These are phyloP conservation scores for Hoplias malabaricus DNA, from an alignment of 2,113 vertebrate genomes.

Conservation along the genomic window DNA sequence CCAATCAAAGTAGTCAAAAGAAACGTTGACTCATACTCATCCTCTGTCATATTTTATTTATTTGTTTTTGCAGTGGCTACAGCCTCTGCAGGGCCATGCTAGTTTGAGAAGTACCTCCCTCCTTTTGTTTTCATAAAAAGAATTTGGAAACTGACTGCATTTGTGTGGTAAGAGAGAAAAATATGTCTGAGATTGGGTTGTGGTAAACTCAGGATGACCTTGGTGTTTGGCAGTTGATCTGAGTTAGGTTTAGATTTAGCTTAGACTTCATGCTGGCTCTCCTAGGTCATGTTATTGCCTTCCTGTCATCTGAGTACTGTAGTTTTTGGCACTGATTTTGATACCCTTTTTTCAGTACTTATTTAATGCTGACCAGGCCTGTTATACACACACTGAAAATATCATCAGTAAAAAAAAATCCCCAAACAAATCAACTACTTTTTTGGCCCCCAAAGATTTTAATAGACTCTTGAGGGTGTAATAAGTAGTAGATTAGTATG, in stretches of 20 bases:
- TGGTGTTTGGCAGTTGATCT: constrained; percentile 45
- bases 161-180: constrained; percentile 37
- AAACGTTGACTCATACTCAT: neutral
- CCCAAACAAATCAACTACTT: neutral
- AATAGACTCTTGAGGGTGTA: no score
- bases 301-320: constrained; percentile 33
- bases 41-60: constrained; percentile 29
- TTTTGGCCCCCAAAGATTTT: neutral
- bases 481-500: no score
- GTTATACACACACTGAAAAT: neutral
- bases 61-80: neutral
- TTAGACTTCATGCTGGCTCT: constrained; percentile 43
- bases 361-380: neutral
- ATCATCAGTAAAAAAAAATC: neutral
- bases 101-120: constrained; percentile 5
- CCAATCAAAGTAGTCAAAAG: neutral
- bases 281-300: constrained; percentile 26
- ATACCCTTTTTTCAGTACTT: constrained; percentile 6
- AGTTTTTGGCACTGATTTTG: constrained; percentile 21
- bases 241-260: constrained; percentile 30
- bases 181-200: constrained; percentile 1
- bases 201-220: constrained; percentile 36
- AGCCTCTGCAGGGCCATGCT: neutral
- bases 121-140: constrained; percentile 24
- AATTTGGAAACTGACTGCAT: constrained; percentile 16